A percentile compares a stretch with the other conserved stretches of the same genome.
These are phyloP conservation scores for Bergia puertoricense DNA, from an alignment of 92 coral and sea anemone species.

Conservation along the genomic window DNA sequence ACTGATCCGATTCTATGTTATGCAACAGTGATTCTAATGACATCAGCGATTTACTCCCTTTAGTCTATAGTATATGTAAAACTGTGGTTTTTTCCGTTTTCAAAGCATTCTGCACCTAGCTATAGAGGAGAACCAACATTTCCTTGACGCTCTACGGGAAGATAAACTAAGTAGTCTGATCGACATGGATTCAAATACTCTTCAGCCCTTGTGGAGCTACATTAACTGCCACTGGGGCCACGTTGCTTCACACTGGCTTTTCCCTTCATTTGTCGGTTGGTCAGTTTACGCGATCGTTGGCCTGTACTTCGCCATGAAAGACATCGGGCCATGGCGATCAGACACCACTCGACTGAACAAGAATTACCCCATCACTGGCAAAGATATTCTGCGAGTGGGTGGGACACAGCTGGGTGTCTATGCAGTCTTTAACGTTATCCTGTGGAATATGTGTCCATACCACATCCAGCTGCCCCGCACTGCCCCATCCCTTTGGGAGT, in stretches of 20 bases:
- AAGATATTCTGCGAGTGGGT: constrained; percentile 38
- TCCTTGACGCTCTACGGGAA: not conserved
- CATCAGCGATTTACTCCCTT: too few species aligned
- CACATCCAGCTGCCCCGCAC: constrained; percentile 26
- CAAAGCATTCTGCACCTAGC: too few species aligned
- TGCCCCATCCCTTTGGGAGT: constrained; percentile 34
- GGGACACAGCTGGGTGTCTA: constrained; percentile 39
- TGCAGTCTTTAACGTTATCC: constrained; percentile 21
- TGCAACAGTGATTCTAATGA: too few species aligned
- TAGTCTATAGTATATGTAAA: too few species aligned
- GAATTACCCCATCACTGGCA: constrained; percentile 27
- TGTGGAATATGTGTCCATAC: constrained; percentile 29
- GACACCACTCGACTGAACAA: constrained; percentile 37
- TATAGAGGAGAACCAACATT: too few species aligned
- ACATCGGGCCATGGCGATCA: constrained; percentile 44
- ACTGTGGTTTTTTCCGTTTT: too few species aligned
- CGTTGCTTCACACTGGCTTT: constrained; percentile 13
- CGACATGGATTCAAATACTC: constrained; percentile 17
- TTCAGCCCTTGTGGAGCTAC: constrained; percentile 28
- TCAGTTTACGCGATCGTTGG: constrained; percentile 17
- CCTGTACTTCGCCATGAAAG: constrained; percentile 35
- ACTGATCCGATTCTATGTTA: too few species aligned
- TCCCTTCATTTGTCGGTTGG: constrained; percentile 37
- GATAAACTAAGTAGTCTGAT: not conserved
- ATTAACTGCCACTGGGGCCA: not conserved